Conservation (phyloP, 2,888 invertebrate species). For the Boloria selene region DNA sequence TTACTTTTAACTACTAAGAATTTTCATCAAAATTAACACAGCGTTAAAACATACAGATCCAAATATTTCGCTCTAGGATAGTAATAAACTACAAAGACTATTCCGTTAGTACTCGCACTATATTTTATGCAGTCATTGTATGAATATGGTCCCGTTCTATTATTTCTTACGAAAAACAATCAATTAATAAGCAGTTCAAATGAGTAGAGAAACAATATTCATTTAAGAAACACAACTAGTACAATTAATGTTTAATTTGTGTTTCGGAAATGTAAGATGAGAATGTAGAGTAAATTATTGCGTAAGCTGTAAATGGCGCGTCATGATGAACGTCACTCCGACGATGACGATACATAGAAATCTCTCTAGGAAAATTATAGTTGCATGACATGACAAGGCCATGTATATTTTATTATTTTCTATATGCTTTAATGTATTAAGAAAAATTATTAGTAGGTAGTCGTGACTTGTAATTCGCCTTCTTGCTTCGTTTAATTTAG, state of each 20-base stretch:
- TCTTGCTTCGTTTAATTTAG: not conserved
- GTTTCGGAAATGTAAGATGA: not conserved
- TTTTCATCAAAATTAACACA: no score
- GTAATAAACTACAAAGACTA: no score
- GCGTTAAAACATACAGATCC: no score
- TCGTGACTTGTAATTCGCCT: not conserved
- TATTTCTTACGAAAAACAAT: not conserved
- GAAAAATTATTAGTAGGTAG: not conserved
- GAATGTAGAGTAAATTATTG: not conserved
- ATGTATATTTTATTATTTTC: no score
- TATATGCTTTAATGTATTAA: constrained; percentile 2
- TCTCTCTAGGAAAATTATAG: not conserved
- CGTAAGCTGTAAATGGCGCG: constrained; percentile 15
- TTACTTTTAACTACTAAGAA: no score
- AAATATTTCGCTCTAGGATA: no score
- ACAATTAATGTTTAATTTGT: constrained; percentile 2
- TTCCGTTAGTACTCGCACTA: no score
- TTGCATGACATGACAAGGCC: not conserved
- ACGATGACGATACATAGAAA: constrained; percentile 11
- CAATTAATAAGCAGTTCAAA: not conserved
- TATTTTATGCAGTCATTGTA: not conserved
- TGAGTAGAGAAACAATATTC: not conserved
- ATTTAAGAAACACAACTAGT: constrained; percentile 3
- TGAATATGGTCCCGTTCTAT: not conserved
- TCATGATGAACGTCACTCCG: constrained; percentile 5